These are phyloP conservation scores for Vultur gryphus DNA, from an alignment of 2,797 vertebrate species.

Conservation along the genomic window DNA sequence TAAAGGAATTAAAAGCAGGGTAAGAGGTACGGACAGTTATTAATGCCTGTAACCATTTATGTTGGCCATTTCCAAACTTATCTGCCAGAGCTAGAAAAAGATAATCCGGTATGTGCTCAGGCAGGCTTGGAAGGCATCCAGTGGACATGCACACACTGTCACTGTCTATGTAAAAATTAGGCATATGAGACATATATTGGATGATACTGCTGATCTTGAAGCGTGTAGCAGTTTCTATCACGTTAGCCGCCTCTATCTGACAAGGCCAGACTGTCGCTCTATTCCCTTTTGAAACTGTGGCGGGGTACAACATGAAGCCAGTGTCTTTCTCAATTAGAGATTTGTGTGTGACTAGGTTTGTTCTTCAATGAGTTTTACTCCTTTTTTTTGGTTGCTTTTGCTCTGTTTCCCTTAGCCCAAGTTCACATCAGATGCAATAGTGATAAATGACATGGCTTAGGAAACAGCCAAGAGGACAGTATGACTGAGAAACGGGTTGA, in stretches of 20 bases:
- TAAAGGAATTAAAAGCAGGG: background rate
- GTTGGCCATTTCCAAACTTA: background rate
- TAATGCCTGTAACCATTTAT: background rate
- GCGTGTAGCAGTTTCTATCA: background rate
- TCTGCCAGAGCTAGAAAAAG: background rate
- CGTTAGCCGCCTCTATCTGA: background rate
- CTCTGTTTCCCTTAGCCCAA: background rate
- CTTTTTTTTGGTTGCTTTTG: background rate
- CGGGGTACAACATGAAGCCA: background rate
- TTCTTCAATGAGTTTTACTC: background rate
- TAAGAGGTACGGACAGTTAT: background rate
- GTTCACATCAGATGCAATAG: background rate
- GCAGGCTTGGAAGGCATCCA: background rate
- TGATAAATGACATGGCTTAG: background rate
- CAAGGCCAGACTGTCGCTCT: background rate
- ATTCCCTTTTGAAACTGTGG: background rate
- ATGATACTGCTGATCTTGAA: background rate
- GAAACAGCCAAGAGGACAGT: background rate
- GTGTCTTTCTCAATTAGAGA: background rate
- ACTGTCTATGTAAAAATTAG: background rate
- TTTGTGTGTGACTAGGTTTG: background rate
- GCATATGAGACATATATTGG: background rate
- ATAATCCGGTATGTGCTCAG: background rate
- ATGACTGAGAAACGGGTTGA: background rate
- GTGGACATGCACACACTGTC: background rate